A percentile compares a stretch with the other conserved stretches of the same genome.
Evolutionary conservation across 1,140 invertebrate species (phyloP).

Genomic region (Ceratosolen fusciceps): DNA sequence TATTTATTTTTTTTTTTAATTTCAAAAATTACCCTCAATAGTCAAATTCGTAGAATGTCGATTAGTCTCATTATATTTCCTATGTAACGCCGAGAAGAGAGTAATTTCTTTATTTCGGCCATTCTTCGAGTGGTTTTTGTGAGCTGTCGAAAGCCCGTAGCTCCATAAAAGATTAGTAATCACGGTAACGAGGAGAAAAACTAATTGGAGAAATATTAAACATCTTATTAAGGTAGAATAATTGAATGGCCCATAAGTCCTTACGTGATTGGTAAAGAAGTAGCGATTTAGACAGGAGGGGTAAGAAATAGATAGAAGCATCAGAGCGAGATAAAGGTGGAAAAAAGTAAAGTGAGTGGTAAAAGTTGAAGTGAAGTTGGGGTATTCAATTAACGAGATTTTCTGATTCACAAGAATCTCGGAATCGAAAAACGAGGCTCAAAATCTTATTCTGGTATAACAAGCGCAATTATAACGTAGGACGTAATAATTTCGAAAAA

Average conservation of each 20-base stretch:
- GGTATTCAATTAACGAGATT: constrained; percentile 35
- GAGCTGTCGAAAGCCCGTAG: too few species aligned
- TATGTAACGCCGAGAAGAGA: too few species aligned
- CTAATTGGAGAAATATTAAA: background rate
- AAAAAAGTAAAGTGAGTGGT: constrained; percentile 40
- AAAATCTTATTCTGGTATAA: too few species aligned
- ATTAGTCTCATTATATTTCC: too few species aligned
- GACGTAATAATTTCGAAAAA: too few species aligned
- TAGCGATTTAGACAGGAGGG: constrained; percentile 48
- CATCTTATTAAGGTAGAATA: background rate
- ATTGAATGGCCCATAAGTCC: background rate
- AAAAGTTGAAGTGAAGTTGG: constrained; percentile 18
- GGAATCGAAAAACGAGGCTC: constrained; percentile 1
- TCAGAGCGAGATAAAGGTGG: constrained; percentile 36
- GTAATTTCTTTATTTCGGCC: too few species aligned
- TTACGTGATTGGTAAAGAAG: constrained; percentile 4
- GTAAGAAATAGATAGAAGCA: constrained; percentile 43
- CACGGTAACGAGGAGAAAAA: background rate
- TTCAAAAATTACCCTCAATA: too few species aligned
- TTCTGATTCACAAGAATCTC: background rate
- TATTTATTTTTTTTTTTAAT: too few species aligned
- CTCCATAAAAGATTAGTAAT: too few species aligned
- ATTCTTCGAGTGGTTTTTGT: too few species aligned
- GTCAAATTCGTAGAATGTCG: too few species aligned
- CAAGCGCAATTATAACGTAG: too few species aligned